Evolutionary conservation across 2,113 vertebrate genomes (phyloP).

Genomic region (Lanius collurio): DNA sequence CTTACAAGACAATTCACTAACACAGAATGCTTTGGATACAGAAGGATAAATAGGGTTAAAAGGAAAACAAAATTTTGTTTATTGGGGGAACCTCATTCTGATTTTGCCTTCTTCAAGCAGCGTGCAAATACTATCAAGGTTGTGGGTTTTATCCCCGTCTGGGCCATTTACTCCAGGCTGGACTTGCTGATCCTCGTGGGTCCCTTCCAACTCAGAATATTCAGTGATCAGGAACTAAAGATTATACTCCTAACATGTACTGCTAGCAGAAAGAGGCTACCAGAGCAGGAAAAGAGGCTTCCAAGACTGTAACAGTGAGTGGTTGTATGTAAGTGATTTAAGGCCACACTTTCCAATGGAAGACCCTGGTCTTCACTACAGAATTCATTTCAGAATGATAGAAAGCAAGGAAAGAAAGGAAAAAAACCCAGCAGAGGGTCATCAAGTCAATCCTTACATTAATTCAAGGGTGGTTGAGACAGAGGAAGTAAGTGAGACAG

Average conservation of each 20-base stretch:
- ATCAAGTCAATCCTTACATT: not conserved
- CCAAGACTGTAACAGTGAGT: not conserved
- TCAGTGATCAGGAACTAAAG: not conserved
- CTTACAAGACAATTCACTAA: not conserved
- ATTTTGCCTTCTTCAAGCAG: not conserved
- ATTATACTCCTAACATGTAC: not conserved
- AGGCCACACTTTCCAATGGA: rapidly evolving
- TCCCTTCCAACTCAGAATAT: not conserved
- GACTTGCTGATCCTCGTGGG: not conserved
- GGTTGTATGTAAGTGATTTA: not conserved
- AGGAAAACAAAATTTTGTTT: not conserved
- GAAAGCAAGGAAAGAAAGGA: not conserved
- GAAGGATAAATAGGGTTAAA: not conserved
- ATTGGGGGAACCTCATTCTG: not conserved
- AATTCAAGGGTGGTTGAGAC: not conserved
- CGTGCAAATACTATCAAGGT: not conserved
- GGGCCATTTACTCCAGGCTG: not conserved
- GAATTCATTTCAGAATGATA: not conserved
- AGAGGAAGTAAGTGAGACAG: not conserved
- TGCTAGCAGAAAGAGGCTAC: not conserved
- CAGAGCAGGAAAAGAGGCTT: not conserved
- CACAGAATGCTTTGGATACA: not conserved
- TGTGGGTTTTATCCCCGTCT: not conserved
- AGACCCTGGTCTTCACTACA: not conserved
- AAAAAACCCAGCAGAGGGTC: not conserved